phyloP scores from a whole-genome alignment of 2,797 vertebrate species.

The Lithobates sylvaticus region DNA sequence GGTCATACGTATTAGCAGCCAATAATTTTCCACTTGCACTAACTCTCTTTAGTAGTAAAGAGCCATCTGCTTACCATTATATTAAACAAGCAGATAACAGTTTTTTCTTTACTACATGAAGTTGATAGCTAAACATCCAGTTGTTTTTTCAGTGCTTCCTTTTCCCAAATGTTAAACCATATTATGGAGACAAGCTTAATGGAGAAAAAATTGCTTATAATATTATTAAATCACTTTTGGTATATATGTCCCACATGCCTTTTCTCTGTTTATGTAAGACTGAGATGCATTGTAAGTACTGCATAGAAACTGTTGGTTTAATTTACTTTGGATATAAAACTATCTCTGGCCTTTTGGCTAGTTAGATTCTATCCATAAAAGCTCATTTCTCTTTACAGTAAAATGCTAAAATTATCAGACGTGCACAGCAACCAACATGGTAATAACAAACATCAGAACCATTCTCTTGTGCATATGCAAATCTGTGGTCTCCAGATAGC shows the following conservation, averaged over 20 bases:
- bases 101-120: constrained; percentile 2
- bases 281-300: constrained; percentile 54
- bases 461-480: constrained; percentile 56
- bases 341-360: constrained; percentile 48
- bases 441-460: constrained; percentile 49
- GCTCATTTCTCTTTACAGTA: constrained; percentile 45
- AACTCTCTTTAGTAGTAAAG: background rate
- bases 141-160: constrained; percentile 15
- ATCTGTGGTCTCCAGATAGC: constrained; percentile 60
- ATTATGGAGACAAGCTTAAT: constrained; percentile 10
- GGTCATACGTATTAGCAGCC: background rate
- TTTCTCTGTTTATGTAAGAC: constrained; percentile 43
- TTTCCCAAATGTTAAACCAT: constrained; percentile 34
- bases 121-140: constrained; percentile 24
- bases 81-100: background rate
- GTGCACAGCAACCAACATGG: constrained; percentile 50
- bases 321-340: constrained; percentile 48
- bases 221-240: constrained; percentile 42
- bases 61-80: background rate
- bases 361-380: constrained; percentile 45
- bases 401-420: constrained; percentile 56
- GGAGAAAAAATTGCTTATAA: background rate
- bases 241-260: constrained; percentile 48
- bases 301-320: constrained; percentile 39
- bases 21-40: background rate